These are phyloP conservation scores for Cinclus mexicanus DNA, from an alignment of 2,113 vertebrate species.

Conservation along the genomic window DNA sequence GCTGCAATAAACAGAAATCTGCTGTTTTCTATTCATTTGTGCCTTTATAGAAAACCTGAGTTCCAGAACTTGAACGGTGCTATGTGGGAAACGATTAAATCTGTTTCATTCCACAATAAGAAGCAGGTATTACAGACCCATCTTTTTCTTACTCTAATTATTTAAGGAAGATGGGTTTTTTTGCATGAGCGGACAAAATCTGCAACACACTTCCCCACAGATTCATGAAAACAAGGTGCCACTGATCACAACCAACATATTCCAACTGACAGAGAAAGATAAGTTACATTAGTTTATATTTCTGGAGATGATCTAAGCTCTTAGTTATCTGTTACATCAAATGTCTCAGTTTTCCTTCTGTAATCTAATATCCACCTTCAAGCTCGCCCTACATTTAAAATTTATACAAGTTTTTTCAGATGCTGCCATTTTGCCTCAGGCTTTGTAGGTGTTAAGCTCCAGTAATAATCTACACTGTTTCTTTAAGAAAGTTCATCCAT, in stretches of 20 bases:
- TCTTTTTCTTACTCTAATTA: not conserved
- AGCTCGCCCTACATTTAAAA: conserved; percentile 62
- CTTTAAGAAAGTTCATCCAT: conserved; percentile 75
- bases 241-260: not conserved
- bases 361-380: conserved; percentile 65
- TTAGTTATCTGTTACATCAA: conserved; percentile 64
- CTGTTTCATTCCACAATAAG: not conserved
- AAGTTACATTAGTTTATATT: conserved; percentile 54
- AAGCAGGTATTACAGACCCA: not conserved
- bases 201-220: not conserved
- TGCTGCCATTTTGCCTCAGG: conserved; percentile 56
- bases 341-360: conserved; percentile 62
- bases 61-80: not conserved
- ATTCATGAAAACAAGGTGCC: not conserved
- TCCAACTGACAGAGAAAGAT: conserved; percentile 42
- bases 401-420: conserved; percentile 69
- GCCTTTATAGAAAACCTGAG: not conserved
- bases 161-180: not conserved
- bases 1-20: not conserved
- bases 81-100: not conserved
- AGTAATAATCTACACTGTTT: conserved; percentile 69
- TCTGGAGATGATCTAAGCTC: conserved; percentile 63
- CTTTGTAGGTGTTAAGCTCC: conserved; percentile 59
- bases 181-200: not conserved
- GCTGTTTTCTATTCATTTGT: not conserved